Base-by-base conservation (phyloP, 2,113 vertebrate species). In the Caretta caretta region DNA sequence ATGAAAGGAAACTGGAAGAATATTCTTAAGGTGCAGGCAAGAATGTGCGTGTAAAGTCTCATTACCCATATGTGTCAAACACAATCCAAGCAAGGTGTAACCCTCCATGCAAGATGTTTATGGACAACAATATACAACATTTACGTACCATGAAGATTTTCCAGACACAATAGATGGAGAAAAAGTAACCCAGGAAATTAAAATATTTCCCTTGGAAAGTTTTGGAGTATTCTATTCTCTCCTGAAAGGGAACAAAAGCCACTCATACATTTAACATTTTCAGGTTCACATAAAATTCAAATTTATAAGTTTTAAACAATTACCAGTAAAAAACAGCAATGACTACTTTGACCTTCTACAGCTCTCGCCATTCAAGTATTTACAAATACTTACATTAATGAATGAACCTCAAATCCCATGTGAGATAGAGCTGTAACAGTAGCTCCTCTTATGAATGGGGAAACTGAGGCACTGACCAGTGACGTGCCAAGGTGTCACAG, bases 161-260 rank as follows among this genome's bases (percentile, higher is more conserved):
- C 99, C 99, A 99, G 94, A 99, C 99, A 96, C 99, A 99, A 90
- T 99, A 99, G 96, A 99, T 99, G 90, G 99, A 99, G 97, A 99
- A 99, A 98, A 99, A 99, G 94, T 99, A 99, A 75, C 99, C 99
- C 83, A 99, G 96, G 96, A 99, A 99, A 97, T 99, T 99, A 25
- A 99, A 99, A 96, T 99, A 99, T 98, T 99, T 99, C 65, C 99
- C 99, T 95, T 99, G 99, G 98, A 99, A 99, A 89, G 99, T 99
- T 98, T 99, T 99, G 19, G 99, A 99, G 90, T 99, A 99, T 96
- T 99, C 99, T 91, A 99, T 99, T 96, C 99, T 99, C 90, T 99
- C 99, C 99, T 99, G 89, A 6, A 97, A 96, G 91, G 3, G 2
- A 76, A 89, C 56, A 93, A 1, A 93, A 62, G 93, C 90, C 1